phyloP scores from a whole-genome alignment of 2,888 invertebrate genomes.

The Drosophila pseudotalamancana region DNA sequence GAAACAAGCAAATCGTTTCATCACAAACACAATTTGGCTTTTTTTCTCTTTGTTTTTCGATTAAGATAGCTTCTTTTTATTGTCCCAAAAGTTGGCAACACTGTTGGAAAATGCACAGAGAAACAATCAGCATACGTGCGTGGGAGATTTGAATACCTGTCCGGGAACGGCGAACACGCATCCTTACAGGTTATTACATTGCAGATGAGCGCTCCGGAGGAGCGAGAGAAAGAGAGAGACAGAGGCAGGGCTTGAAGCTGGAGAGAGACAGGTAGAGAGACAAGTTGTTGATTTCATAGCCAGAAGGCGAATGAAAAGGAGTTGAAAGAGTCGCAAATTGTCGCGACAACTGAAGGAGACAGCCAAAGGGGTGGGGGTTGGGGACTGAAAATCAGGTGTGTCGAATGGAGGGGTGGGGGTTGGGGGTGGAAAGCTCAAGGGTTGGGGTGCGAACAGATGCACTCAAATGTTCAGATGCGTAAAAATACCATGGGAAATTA shows the following conservation, averaged over 20 bases:
- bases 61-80: neutral
- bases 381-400: neutral
- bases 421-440: neutral
- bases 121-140: slow-evolving; percentile 47
- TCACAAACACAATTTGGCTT: neutral
- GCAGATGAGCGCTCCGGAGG: slow-evolving; percentile 19
- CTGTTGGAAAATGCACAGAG: slow-evolving; percentile 22
- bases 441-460: slow-evolving; percentile 52
- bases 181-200: slow-evolving; percentile 34
- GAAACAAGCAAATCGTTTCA: neutral
- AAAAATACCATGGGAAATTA: slow-evolving; percentile 74
- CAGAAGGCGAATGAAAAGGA: slow-evolving; percentile 33
- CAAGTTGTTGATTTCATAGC: slow-evolving; percentile 59
- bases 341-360: slow-evolving; percentile 47
- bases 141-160: slow-evolving; percentile 8
- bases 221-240: neutral
- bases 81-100: slow-evolving; percentile 28
- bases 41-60: neutral
- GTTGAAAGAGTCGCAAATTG: slow-evolving; percentile 42
- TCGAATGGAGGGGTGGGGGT: neutral
- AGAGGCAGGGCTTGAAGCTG: neutral
- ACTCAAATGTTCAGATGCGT: slow-evolving; percentile 63
- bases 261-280: slow-evolving; percentile 8
- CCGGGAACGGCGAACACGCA: slow-evolving; percentile 3
- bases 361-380: slow-evolving; percentile 22